phyloP scores from a whole-genome alignment of 2,888 invertebrate genomes.

The Agrochola lota region DNA sequence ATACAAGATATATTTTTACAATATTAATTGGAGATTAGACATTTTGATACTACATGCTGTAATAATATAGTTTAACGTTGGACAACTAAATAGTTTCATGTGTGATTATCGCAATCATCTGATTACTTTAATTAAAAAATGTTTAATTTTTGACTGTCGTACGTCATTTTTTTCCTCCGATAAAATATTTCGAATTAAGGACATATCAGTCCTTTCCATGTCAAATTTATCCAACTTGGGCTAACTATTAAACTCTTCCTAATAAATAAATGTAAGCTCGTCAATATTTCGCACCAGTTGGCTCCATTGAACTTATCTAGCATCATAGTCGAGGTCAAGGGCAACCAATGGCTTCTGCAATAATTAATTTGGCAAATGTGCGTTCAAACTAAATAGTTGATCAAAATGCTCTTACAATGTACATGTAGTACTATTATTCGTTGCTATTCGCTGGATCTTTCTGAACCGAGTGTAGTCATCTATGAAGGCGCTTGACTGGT shows the following conservation, averaged over 20 bases:
- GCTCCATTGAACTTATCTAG: not conserved
- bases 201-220: not conserved
- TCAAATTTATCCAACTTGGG: not conserved
- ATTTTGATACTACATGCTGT: constrained; percentile 28
- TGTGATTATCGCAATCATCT: not conserved
- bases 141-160: not conserved
- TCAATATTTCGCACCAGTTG: not conserved
- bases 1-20: constrained; percentile 43
- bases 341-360: not conserved
- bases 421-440: not conserved
- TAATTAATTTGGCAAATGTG: constrained; percentile 4
- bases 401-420: constrained; percentile 1
- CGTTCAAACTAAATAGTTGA: not conserved
- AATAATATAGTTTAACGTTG: constrained; percentile 5
- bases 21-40: constrained; percentile 50
- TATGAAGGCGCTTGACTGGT: not conserved
- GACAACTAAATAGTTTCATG: constrained; percentile 1
- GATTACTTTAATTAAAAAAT: constrained; percentile 2
- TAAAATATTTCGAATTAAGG: not conserved
- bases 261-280: constrained; percentile 27
- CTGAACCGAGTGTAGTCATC: not conserved
- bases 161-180: not conserved
- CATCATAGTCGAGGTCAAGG: not conserved
- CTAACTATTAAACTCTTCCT: constrained; percentile 1
- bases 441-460: not conserved